Conservation (phyloP, 2,888 invertebrate species). For the Cyclophora albipunctata region DNA sequence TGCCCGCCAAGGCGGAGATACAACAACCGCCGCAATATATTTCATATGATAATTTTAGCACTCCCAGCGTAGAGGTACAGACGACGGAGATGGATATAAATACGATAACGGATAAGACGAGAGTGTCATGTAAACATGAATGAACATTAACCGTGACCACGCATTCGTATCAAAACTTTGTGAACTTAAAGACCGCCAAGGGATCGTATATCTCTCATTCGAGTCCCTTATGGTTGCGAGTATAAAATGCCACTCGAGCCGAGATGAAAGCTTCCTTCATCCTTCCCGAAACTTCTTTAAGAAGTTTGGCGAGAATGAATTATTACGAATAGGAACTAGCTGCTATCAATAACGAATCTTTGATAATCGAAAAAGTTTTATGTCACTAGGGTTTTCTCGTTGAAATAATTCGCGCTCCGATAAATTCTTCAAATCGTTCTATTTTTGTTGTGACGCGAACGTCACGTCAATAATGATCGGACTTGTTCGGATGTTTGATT, state of each 20-base stretch:
- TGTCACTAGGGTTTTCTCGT: constrained; percentile 32
- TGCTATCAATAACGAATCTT: constrained; percentile 59
- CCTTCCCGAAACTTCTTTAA: constrained; percentile 43
- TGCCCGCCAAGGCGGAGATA: constrained; percentile 80
- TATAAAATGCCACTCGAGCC: constrained; percentile 41
- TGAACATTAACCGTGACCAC: constrained; percentile 26
- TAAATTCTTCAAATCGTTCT: too few relatives aligned
- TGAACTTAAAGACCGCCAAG: constrained; percentile 26
- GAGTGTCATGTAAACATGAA: constrained; percentile 45
- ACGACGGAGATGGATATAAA: constrained; percentile 65
- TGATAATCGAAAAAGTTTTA: constrained; percentile 59
- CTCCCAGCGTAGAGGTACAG: constrained; percentile 54
- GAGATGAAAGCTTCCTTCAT: constrained; percentile 43
- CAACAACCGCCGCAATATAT: constrained; percentile 87
- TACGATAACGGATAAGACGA: constrained; percentile 61
- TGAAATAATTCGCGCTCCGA: constrained; percentile 15
- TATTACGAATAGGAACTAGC: constrained; percentile 46
- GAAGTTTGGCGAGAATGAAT: constrained; percentile 56
- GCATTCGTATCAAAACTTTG: constrained; percentile 21
- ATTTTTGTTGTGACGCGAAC: not conserved
- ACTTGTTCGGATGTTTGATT: constrained; percentile 4
- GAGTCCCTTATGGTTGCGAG: constrained; percentile 40
- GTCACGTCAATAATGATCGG: constrained; percentile 1
- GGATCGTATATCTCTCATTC: constrained; percentile 35
- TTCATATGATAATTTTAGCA: constrained; percentile 78